phyloP scores from a whole-genome alignment of 2,888 invertebrate species.

The Drosophila subquinaria region DNA sequence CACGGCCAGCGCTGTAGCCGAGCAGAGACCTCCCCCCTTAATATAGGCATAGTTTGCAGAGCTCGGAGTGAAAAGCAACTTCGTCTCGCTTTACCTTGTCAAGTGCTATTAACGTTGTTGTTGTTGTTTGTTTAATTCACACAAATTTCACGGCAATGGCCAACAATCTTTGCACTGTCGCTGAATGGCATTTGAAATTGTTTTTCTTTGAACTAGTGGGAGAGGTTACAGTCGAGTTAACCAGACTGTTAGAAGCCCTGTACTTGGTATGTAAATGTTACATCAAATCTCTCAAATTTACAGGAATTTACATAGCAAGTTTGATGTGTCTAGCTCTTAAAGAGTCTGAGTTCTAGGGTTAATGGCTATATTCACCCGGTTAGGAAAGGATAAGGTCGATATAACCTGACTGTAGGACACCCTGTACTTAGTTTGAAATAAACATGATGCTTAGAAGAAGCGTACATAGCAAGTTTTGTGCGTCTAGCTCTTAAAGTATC shows the following conservation, averaged over 20 bases:
- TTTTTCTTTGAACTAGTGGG: constrained; percentile 53
- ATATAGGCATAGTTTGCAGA: constrained; percentile 75
- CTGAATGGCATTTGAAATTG: constrained; percentile 69
- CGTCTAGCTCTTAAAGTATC: too few relatives aligned
- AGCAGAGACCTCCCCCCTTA: constrained; percentile 18
- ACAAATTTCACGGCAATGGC: constrained; percentile 79
- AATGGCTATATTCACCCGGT: too few relatives aligned
- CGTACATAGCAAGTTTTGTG: too few relatives aligned
- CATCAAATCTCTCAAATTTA: too few relatives aligned
- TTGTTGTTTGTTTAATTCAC: constrained; percentile 68
- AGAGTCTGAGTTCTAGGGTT: too few relatives aligned
- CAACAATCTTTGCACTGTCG: constrained; percentile 56
- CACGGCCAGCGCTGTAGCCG: constrained; percentile 62
- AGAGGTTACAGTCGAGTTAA: not conserved
- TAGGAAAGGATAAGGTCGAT: too few relatives aligned
- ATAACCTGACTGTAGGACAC: too few relatives aligned
- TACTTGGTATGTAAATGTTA: not conserved
- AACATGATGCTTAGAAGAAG: too few relatives aligned
- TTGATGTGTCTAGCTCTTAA: too few relatives aligned
- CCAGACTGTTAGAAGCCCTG: not conserved
- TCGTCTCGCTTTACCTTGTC: constrained; percentile 65
- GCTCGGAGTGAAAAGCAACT: constrained; percentile 68
- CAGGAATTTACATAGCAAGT: too few relatives aligned
- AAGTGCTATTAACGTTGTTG: constrained; percentile 50
- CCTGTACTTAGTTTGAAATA: too few relatives aligned